Evolutionary conservation across 2,113 vertebrate species (phyloP).

Genomic region (Pampusana beccarii): DNA sequence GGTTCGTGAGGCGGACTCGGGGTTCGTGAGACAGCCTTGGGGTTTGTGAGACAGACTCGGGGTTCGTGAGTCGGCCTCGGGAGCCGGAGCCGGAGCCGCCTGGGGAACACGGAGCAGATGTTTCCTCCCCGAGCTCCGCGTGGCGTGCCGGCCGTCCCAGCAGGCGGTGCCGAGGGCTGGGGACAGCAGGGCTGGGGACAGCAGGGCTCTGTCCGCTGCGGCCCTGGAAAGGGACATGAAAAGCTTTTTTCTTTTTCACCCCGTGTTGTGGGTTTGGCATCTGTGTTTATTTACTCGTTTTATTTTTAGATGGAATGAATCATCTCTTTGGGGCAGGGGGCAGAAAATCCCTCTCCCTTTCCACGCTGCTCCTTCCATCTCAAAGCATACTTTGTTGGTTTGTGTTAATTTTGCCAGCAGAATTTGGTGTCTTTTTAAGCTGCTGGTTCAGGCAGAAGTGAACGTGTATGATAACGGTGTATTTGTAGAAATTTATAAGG

Average conservation of each 20-base stretch:
- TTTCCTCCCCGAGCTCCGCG: background rate
- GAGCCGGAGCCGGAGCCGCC: conserved; percentile 11
- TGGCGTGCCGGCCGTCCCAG: background rate
- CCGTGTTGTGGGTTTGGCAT: background rate
- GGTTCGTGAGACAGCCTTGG: too few relatives aligned
- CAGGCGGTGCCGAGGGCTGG: too few relatives aligned
- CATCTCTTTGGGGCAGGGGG: background rate
- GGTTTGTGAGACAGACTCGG: too few relatives aligned
- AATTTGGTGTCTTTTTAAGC: background rate
- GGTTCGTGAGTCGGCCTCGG: too few relatives aligned
- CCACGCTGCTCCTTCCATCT: background rate
- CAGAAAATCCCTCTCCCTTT: background rate
- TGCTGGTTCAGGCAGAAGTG: background rate
- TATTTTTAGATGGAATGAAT: conserved; percentile 44
- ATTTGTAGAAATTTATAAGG: background rate
- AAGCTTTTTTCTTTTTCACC: background rate
- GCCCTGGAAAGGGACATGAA: conserved; percentile 25
- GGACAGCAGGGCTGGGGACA: conserved; percentile 34
- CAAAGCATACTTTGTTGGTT: background rate
- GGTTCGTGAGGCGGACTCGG: too few relatives aligned
- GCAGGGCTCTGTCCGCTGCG: conserved; percentile 37
- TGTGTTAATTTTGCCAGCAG: background rate
- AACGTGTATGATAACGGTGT: too few relatives aligned
- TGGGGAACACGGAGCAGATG: conserved; percentile 47
- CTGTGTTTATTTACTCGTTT: conserved; percentile 9